Base-by-base conservation (phyloP, 1,140 invertebrate species). In the Drosophila jambulina region DNA sequence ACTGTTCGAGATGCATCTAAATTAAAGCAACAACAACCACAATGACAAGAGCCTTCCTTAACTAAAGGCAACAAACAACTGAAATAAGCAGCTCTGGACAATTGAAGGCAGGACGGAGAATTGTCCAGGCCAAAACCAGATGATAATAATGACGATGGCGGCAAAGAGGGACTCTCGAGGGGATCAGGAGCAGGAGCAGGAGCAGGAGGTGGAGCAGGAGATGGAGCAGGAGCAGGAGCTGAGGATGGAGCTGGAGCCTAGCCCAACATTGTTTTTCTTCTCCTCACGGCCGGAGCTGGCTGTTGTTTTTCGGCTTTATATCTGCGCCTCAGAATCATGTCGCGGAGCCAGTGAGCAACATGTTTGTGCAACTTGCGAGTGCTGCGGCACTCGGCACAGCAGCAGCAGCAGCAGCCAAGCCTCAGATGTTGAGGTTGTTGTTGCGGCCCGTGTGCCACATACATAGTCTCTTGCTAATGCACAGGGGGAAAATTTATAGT, bases 281-380 rank as follows among this genome's bases (percentile, higher is more conserved):
- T 82, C 54, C 71, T 58, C 72, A 43, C 65, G 59, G 68, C 63
- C 62, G 68, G 53, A 65, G 75, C 25, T 49, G 75, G 53, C 61
- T 77, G 78, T 65, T 82, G 58, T 78, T 86, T 86, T 82, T 64
- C 53, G 78, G 63, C 75, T 86, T 87, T 80, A 74, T 87, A 87
- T 87, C 83, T 87, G 84, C 84, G 84, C 72, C 84, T 88, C 84
- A 84, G 84, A 88, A 87, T 87, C 84, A 87, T 88, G 84, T 87
- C 84, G 84, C 84, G 84, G 64, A 88, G 84, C 84, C 84, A 87
- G 80, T 87, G 84, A 87, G 84, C 84, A 87, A 87, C 84, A 88
- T 87, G 84, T 88, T 87, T 87, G 84, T 84, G 69, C 77, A 88
- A 80, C 59, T 88, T 79, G 76, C 81, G 85, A 90, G 84, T 88